These are phyloP conservation scores for Myotis vivesi DNA, from an alignment of 2,797 vertebrate genomes.

Conservation along the genomic window DNA sequence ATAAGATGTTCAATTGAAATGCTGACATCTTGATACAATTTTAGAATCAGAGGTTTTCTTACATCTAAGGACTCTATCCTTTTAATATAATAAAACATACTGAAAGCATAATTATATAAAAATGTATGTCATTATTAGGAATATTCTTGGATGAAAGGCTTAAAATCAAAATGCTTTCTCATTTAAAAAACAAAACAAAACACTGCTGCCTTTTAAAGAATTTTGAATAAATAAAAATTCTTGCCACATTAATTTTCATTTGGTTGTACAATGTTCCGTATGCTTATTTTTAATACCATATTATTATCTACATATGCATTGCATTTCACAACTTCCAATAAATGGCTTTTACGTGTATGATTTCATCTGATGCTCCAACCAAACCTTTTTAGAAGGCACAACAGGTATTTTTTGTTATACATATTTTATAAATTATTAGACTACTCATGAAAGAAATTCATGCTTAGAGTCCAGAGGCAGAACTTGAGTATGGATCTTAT, in stretches of 20 bases:
- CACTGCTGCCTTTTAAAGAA: not conserved
- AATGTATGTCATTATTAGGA: conserved; percentile 35
- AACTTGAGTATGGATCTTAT: not conserved
- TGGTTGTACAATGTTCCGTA: not conserved
- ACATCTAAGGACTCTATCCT: not conserved
- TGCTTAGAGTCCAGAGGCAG: not conserved
- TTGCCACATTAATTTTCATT: conserved; percentile 38
- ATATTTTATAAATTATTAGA: not conserved
- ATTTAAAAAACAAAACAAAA: not conserved
- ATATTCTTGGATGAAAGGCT: conserved; percentile 34
- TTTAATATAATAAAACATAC: conserved; percentile 44
- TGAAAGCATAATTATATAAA: conserved; percentile 27
- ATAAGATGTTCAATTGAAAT: conserved; percentile 12
- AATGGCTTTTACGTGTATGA: not conserved
- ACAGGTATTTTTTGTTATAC: not conserved
- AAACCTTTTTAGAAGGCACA: conserved; percentile 9
- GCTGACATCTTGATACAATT: not conserved
- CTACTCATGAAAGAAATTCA: not conserved
- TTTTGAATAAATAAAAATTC: conserved; percentile 10
- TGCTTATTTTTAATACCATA: conserved; percentile 14
- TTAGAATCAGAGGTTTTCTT: not conserved
- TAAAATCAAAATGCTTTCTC: conserved; percentile 1
- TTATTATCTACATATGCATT: not conserved
- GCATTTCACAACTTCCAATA: not conserved
- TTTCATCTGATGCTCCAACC: not conserved